A percentile compares a stretch with the other conserved stretches of the same genome.
These are phyloP conservation scores for Microctonus aethiopoides DNA, from an alignment of 2,888 invertebrate genomes.

Conservation along the genomic window DNA sequence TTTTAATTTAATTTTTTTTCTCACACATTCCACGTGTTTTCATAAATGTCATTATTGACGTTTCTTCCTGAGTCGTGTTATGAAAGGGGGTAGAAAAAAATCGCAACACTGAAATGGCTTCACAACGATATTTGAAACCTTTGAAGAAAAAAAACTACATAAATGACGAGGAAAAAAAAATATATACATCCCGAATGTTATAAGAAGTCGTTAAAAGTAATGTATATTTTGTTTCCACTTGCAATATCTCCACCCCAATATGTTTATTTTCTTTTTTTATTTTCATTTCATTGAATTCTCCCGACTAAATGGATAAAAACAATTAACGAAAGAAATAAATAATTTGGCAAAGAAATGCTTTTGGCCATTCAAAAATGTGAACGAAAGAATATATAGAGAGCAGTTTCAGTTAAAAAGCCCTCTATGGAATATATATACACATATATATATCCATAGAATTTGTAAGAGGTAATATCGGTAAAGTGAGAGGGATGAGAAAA, in stretches of 20 bases:
- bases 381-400: constrained; percentile 64
- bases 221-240: neutral
- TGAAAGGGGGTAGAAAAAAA: neutral
- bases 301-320: neutral
- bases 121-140: constrained; percentile 45
- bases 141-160: constrained; percentile 35
- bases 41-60: constrained; percentile 15
- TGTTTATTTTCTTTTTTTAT: too few species aligned
- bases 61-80: constrained; percentile 7
- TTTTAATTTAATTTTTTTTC: constrained; percentile 12
- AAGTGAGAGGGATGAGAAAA: neutral
- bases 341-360: constrained; percentile 34
- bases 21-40: neutral
- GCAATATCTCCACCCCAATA: neutral
- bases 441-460: too few species aligned
- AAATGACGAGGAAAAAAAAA: constrained; percentile 3
- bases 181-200: neutral
- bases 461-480: neutral
- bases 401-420: constrained; percentile 54
- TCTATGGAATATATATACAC: neutral
- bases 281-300: neutral
- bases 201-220: constrained; percentile 5
- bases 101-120: neutral
- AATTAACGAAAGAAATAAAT: constrained; percentile 40
- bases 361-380: constrained; percentile 35